Base-by-base conservation (phyloP, 2,113 vertebrate genomes). In the Dicerorhinus sumatrensis region DNA sequence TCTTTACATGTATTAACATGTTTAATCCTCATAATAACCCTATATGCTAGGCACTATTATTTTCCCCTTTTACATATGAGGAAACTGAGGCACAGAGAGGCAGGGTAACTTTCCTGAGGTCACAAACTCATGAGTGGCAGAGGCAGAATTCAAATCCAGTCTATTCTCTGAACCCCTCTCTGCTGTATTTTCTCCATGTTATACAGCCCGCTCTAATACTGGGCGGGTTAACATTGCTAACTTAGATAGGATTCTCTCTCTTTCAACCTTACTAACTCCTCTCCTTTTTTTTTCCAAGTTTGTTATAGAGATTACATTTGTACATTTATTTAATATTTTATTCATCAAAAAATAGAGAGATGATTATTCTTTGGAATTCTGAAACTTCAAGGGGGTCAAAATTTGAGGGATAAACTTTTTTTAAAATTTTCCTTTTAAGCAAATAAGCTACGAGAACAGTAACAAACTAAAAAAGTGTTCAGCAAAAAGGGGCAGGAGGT, bases 311-410 rank as follows among this genome's bases (percentile, higher is more conserved):
- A 75, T 75, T 9, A 25, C 13, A 14, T 42, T 33, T 67, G 60
- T 11, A 75, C 20, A 48, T 42, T 80, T 93, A 63, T n/a, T 72
- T 36, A 70, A 7, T 20, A 62, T 73, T 79, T 76, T 60, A 65
- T 27, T 77, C 89, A 82, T 51, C 16, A 36, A 56, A 96, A 97
- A 51, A 82, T 16, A 33, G 42, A 89, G 39, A 82, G 27, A 51
- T 69, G 79, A 13, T 51, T 29, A 51, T 82, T 94, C 25, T n/a
- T 92, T 60, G 60, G 67, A 73, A 95, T 94, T n/a, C 63, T 91
- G 39, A 73, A 92, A 79, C 48, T 77, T 75, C 27, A 31, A 39
- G 12, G 31, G 6, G n/a, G 13, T 39, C 73, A 69, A 73, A 48
- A 72, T 72, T 77, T 27, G 20, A 21, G 58, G 62, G 83, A 42